phyloP scores from a whole-genome alignment of 2,113 vertebrate genomes.

The Dipodomys spectabilis region DNA sequence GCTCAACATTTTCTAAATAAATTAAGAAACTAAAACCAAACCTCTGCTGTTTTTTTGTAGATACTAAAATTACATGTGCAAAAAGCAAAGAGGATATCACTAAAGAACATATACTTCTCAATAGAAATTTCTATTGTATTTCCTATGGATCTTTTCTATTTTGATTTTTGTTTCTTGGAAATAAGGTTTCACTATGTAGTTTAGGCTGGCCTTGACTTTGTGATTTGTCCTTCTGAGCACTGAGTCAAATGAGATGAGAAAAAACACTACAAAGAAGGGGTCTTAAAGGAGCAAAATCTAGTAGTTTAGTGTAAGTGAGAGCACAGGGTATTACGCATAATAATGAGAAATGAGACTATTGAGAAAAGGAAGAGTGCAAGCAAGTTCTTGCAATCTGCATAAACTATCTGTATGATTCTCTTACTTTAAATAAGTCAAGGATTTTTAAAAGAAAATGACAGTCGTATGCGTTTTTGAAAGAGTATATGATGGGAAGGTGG shows the following conservation, averaged over 20 bases:
- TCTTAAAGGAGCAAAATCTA: not conserved
- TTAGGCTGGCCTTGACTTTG: too few relatives aligned
- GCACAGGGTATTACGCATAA: not conserved
- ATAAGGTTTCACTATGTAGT: not conserved
- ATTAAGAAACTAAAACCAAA: not conserved
- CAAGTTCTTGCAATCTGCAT: not conserved
- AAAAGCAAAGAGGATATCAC: not conserved
- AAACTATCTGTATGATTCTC: not conserved
- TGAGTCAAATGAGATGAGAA: not conserved
- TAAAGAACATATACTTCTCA: not conserved
- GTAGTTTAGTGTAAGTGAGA: not conserved
- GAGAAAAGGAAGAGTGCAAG: not conserved
- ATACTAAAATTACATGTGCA: not conserved
- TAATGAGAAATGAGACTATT: not conserved
- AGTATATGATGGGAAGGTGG: not conserved
- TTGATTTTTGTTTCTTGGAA: not conserved
- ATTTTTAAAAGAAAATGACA: conserved; percentile 10
- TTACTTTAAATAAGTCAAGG: not conserved
- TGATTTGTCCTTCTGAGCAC: not conserved
- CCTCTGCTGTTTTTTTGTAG: not conserved
- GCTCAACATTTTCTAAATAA: not conserved
- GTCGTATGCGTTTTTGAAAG: not conserved
- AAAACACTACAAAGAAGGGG: not conserved
- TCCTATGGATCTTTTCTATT: not conserved
- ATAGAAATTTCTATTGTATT: not conserved